phyloP scores from a whole-genome alignment of 1,140 invertebrate species.

The Lithobius niger region DNA sequence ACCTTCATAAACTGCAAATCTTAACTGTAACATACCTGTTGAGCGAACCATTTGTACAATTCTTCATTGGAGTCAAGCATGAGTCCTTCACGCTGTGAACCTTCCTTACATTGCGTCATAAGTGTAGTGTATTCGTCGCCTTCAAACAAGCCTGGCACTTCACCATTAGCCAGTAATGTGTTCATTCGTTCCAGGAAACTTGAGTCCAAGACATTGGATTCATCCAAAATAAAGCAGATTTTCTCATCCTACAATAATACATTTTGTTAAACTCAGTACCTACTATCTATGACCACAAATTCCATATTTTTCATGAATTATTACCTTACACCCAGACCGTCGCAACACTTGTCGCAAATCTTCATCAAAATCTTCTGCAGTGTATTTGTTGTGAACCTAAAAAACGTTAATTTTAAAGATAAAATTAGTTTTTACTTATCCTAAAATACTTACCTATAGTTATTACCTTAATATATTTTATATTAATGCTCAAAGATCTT shows the following conservation, averaged over 20 bases:
- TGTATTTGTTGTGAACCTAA: conserved; percentile 97
- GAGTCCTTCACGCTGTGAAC: conserved; percentile 88
- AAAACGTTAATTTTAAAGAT: conserved; percentile 4
- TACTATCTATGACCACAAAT: too few relatives aligned
- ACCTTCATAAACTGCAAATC: too few relatives aligned
- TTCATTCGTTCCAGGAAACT: conserved; percentile 99
- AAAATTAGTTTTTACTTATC: background rate
- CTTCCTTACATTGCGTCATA: conserved; percentile 99
- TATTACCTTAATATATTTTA: conserved; percentile 11
- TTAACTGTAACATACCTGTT: too few relatives aligned
- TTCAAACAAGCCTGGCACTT: conserved; percentile 70
- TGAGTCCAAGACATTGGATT: conserved; percentile 97
- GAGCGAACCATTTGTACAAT: conserved; percentile 97
- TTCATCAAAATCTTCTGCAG: conserved; percentile 96
- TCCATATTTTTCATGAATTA: too few relatives aligned
- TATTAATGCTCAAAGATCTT: conserved; percentile 2
- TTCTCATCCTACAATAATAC: conserved; percentile 96
- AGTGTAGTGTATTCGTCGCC: conserved; percentile 95
- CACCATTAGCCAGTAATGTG: conserved; percentile 94
- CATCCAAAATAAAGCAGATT: conserved; percentile 97
- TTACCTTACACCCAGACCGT: conserved; percentile 77
- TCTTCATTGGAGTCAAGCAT: conserved; percentile 99
- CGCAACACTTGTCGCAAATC: conserved; percentile 86
- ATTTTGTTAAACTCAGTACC: too few relatives aligned
- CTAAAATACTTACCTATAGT: too few relatives aligned